A percentile compares a stretch with the other conserved stretches of the same genome.
phyloP scores from a whole-genome alignment of 2,113 vertebrate genomes.

The Labrus mixtus region DNA sequence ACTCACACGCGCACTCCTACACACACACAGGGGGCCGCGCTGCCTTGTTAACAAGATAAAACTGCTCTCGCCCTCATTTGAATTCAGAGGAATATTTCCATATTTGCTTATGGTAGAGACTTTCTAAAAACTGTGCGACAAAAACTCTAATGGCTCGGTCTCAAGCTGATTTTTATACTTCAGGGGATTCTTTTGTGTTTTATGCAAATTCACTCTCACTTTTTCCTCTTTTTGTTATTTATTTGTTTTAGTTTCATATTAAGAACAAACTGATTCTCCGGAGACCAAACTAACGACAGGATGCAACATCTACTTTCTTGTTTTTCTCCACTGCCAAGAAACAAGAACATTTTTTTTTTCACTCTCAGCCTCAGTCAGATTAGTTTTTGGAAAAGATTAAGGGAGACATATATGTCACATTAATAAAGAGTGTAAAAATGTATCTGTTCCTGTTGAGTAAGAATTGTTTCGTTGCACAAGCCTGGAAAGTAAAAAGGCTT shows the following conservation, averaged over 20 bases:
- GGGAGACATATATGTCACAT: constrained; percentile 10
- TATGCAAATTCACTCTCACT: constrained; percentile 66
- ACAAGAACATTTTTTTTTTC: not conserved
- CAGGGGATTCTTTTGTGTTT: constrained; percentile 60
- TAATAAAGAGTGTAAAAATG: too few relatives aligned
- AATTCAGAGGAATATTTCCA: constrained; percentile 73
- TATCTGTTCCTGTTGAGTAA: constrained; percentile 14
- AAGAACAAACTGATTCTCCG: constrained; percentile 29
- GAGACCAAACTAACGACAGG: constrained; percentile 41
- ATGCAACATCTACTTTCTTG: constrained; percentile 18
- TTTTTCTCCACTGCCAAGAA: not conserved
- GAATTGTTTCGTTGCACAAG: constrained; percentile 19
- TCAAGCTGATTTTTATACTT: constrained; percentile 56
- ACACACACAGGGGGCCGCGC: constrained; percentile 46
- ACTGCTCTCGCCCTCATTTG: constrained; percentile 69
- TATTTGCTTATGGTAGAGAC: constrained; percentile 74
- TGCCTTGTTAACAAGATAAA: constrained; percentile 67
- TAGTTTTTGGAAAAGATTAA: constrained; percentile 32
- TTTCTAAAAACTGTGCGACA: constrained; percentile 69
- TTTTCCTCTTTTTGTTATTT: constrained; percentile 10
- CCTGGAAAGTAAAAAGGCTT: constrained; percentile 7
- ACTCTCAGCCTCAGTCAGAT: constrained; percentile 1
- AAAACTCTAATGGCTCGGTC: constrained; percentile 62
- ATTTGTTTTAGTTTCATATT: constrained; percentile 46
- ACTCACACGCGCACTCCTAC: constrained; percentile 36